phyloP scores from a whole-genome alignment of 2,113 vertebrate species.

The Passer montanus region DNA sequence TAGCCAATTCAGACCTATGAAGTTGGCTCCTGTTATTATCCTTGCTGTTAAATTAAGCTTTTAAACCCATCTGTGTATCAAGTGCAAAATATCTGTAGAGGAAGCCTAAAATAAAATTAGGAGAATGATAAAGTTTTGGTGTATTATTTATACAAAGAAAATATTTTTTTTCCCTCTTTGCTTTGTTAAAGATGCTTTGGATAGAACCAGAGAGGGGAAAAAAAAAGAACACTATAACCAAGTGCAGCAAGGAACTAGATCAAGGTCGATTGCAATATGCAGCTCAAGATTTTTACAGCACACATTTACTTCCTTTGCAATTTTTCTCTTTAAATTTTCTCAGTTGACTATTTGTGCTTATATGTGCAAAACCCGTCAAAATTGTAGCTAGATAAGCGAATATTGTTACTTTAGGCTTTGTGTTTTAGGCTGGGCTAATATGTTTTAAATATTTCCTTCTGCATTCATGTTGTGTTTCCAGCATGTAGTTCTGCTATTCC shows the following conservation, averaged over 20 bases:
- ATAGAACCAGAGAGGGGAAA: not conserved
- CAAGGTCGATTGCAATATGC: not conserved
- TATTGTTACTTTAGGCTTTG: not conserved
- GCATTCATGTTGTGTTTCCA: rapidly evolving
- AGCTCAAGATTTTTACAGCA: not conserved
- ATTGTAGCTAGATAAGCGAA: not conserved
- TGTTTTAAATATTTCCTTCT: not conserved
- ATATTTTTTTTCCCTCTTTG: not conserved
- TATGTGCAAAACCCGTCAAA: not conserved
- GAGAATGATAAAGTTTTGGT: not conserved
- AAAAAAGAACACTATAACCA: not conserved
- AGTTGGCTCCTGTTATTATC: not conserved
- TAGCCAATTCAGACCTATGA: not conserved
- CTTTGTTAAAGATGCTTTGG: not conserved
- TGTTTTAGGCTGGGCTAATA: not conserved
- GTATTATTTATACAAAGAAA: not conserved
- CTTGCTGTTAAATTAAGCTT: not conserved
- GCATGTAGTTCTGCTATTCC: not conserved
- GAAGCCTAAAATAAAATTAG: not conserved
- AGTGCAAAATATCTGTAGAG: not conserved
- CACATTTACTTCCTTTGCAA: not conserved
- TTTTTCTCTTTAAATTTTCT: not conserved
- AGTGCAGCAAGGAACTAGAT: not conserved
- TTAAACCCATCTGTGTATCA: not conserved
- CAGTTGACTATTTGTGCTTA: not conserved